phyloP scores from a whole-genome alignment of 2,888 invertebrate genomes.

The Papilio demoleus region DNA sequence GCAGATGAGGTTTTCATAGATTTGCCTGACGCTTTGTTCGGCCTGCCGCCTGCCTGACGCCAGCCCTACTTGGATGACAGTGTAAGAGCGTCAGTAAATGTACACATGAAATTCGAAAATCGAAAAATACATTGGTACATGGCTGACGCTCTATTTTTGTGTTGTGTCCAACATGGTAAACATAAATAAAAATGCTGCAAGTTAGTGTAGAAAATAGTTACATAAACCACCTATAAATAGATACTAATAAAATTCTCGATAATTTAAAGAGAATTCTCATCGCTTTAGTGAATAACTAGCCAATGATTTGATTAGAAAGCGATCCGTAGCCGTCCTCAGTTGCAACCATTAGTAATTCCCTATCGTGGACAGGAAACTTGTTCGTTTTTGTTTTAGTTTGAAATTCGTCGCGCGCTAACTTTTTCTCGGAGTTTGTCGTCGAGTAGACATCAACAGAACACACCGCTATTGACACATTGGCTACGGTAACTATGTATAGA shows the following conservation, averaged over 20 bases:
- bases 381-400: slow-evolving; percentile 42
- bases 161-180: background rate
- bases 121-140: no score
- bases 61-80: no score
- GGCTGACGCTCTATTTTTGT: no score
- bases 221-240: background rate
- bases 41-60: no score
- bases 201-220: background rate
- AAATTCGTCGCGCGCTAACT: slow-evolving; percentile 31
- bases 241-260: background rate
- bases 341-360: slow-evolving; percentile 39
- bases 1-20: no score
- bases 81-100: no score
- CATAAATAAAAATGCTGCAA: background rate
- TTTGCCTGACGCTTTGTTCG: no score
- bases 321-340: slow-evolving; percentile 38
- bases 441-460: slow-evolving; percentile 50
- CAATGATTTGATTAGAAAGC: slow-evolving; percentile 51
- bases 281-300: slow-evolving; percentile 41
- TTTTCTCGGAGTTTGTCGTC: slow-evolving; percentile 27
- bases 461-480: slow-evolving; percentile 58
- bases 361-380: slow-evolving; percentile 43
- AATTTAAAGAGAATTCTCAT: slow-evolving; percentile 43
- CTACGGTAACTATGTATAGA: slow-evolving; percentile 51
- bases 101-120: no score